A percentile compares a stretch with the other conserved stretches of the same genome.
phyloP scores from a whole-genome alignment of 2,797 vertebrate species.

The Benthosema pterotum region DNA sequence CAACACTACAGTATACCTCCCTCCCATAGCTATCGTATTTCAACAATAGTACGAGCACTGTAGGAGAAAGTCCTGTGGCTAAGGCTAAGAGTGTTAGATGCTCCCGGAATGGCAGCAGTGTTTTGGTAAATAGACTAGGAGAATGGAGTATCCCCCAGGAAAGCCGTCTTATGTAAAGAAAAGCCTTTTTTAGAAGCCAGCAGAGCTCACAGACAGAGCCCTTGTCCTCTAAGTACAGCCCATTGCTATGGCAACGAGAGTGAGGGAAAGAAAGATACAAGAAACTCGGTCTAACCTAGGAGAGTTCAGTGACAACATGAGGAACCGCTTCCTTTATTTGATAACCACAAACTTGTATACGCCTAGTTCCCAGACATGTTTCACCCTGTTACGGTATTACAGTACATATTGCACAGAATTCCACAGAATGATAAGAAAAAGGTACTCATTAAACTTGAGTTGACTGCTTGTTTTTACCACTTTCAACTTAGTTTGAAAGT shows the following conservation, averaged over 20 bases:
- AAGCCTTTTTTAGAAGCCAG: slow-evolving; percentile 16
- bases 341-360: no score
- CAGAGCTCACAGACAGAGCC: slow-evolving; percentile 8
- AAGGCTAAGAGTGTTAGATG: background rate
- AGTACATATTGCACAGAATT: no score
- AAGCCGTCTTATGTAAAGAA: slow-evolving; percentile 14
- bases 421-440: no score
- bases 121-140: slow-evolving; percentile 4
- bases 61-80: no score
- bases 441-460: no score
- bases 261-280: background rate
- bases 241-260: slow-evolving; percentile 50
- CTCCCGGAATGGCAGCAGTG: background rate
- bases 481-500: no score
- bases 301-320: slow-evolving; percentile 5
- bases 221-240: slow-evolving; percentile 36
- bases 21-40: background rate
- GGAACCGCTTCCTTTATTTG: background rate
- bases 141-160: slow-evolving; percentile 16
- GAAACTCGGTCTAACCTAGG: slow-evolving; percentile 19
- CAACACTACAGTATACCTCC: background rate
- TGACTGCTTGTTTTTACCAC: no score
- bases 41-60: no score
- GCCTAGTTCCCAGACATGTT: no score
- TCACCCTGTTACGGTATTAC: no score